A percentile compares a stretch with the other conserved stretches of the same genome.
Evolutionary conservation across 2,888 invertebrate genomes (phyloP).

Genomic region (Hypomecis punctinalis): DNA sequence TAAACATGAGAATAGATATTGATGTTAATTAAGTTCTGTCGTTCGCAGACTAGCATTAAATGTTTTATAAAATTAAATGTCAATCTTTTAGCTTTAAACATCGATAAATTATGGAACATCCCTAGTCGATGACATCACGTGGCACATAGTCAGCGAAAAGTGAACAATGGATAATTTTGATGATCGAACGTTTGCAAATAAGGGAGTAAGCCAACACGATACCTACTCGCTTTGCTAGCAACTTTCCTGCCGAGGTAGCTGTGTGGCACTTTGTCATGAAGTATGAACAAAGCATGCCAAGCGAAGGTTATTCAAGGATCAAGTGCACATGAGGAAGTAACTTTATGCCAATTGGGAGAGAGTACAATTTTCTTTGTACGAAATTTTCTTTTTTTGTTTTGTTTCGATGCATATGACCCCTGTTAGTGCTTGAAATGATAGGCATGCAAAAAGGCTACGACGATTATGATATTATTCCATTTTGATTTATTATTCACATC

Average conservation of each 20-base stretch:
- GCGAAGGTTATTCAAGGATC: constrained; percentile 50
- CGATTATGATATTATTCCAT: not conserved
- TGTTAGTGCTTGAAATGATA: constrained; percentile 1
- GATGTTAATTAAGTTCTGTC: too few species aligned
- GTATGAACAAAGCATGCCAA: constrained; percentile 56
- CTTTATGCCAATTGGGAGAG: constrained; percentile 23
- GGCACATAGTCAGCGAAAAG: not conserved
- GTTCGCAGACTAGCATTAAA: too few species aligned
- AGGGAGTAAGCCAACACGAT: not conserved
- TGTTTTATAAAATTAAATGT: too few species aligned
- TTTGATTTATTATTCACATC: constrained; percentile 27
- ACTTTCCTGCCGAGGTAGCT: constrained; percentile 46
- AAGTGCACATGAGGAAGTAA: constrained; percentile 46
- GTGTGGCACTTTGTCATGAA: constrained; percentile 68
- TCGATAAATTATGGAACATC: too few species aligned
- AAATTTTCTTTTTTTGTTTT: not conserved
- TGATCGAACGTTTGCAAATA: not conserved
- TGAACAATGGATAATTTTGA: not conserved
- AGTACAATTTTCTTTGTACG: not conserved
- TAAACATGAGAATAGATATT: too few species aligned
- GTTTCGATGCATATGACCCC: constrained; percentile 33
- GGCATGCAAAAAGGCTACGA: constrained; percentile 18
- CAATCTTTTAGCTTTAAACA: too few species aligned
- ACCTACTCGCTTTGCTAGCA: constrained; percentile 62
- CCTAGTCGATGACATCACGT: not conserved